Conservation (phyloP, 2,888 invertebrate species). For the Dichetophora obliterata region DNA sequence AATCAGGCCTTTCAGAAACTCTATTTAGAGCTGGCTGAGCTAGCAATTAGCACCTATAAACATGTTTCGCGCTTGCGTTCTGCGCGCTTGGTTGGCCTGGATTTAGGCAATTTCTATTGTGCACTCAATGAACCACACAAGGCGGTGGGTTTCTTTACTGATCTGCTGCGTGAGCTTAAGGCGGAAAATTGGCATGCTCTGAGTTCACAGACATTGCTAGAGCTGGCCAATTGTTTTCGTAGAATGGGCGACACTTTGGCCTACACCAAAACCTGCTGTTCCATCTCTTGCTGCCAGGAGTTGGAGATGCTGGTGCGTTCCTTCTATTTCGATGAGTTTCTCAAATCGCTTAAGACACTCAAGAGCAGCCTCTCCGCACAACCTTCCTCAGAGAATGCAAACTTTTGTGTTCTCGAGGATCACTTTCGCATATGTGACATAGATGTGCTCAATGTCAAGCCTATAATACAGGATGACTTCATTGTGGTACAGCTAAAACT, state of each 20-base stretch:
- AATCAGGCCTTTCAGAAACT: conserved; percentile 90
- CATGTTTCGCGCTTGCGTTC: conserved; percentile 87
- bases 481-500: conserved; percentile 73
- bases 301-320: conserved; percentile 81
- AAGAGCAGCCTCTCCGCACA: conserved; percentile 61
- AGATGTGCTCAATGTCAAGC: conserved; percentile 59
- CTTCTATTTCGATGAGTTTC: conserved; percentile 87
- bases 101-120: conserved; percentile 91
- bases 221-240: conserved; percentile 87
- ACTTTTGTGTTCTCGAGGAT: conserved; percentile 69
- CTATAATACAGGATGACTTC: conserved; percentile 71
- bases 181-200: conserved; percentile 90
- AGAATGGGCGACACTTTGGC: conserved; percentile 80
- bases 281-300: conserved; percentile 82
- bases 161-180: conserved; percentile 87
- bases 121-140: conserved; percentile 88
- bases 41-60: conserved; percentile 96
- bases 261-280: conserved; percentile 83
- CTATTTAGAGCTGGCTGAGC: conserved; percentile 92
- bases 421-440: conserved; percentile 70
- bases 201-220: conserved; percentile 85
- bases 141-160: conserved; percentile 89
- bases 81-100: conserved; percentile 88
- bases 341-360: conserved; percentile 74
- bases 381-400: conserved; percentile 64